Evolutionary conservation across 2,797 vertebrate species (phyloP).

Genomic region (Halcyon leucocephala): DNA sequence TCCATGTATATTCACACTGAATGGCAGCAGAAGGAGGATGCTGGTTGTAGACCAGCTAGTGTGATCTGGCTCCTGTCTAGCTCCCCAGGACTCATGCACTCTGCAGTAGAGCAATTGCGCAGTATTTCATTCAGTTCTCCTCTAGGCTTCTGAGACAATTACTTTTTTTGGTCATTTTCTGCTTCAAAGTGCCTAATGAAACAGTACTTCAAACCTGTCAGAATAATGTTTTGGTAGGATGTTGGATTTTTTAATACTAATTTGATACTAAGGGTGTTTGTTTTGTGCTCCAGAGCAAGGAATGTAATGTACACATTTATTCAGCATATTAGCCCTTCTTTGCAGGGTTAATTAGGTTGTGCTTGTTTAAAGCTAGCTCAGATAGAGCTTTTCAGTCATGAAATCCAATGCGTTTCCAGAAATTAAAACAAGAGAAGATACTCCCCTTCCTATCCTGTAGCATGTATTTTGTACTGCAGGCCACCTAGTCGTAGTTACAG

Average conservation of each 20-base stretch:
- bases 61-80: neutral
- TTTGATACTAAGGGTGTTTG: neutral
- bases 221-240: neutral
- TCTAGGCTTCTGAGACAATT: neutral
- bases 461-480: neutral
- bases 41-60: neutral
- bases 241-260: neutral
- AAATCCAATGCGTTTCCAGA: neutral
- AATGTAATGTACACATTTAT: neutral
- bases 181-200: constrained; percentile 13
- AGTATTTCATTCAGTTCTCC: neutral
- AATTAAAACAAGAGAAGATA: neutral
- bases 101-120: neutral
- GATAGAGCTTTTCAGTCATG: neutral
- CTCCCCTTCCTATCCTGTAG: neutral
- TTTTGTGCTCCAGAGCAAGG: neutral
- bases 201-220: neutral
- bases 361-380: neutral
- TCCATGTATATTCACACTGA: neutral
- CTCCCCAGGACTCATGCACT: neutral
- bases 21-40: neutral
- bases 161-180: neutral
- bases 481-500: rapidly evolving
- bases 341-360: neutral
- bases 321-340: neutral